Percentiles rank a stretch among this genome's conserved stretches.
Evolutionary conservation across 2,113 vertebrate species (phyloP).

Genomic region (Meles meles): DNA sequence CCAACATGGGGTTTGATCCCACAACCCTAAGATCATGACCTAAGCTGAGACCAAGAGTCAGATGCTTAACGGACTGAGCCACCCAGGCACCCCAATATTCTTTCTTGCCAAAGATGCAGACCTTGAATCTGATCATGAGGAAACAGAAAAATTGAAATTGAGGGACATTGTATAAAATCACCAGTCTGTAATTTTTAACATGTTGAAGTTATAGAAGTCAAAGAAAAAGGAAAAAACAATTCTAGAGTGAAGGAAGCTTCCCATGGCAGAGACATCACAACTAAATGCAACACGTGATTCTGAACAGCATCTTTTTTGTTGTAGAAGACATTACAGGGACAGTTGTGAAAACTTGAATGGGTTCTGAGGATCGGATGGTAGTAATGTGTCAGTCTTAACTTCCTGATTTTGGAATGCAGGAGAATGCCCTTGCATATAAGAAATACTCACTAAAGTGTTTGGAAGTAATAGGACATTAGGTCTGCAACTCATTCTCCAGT

Average conservation of each 20-base stretch:
- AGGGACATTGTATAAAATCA: not conserved
- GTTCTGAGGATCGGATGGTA: not conserved
- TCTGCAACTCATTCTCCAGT: not conserved
- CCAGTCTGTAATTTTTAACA: not conserved
- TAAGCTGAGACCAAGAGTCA: no score
- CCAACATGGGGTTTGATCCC: no score
- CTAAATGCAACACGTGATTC: not conserved
- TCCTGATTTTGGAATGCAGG: not conserved
- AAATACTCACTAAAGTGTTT: not conserved
- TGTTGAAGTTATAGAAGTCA: constrained; percentile 7
- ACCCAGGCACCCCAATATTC: not conserved
- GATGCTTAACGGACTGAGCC: no score
- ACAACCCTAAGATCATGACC: no score
- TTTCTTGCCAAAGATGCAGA: not conserved
- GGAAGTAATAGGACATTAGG: not conserved
- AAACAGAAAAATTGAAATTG: not conserved
- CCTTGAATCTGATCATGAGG: not conserved
- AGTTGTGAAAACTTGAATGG: not conserved
- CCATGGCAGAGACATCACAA: not conserved
- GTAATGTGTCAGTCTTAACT: not conserved
- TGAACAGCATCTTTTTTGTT: not conserved
- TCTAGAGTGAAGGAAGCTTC: not conserved
- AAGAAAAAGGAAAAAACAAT: not conserved
- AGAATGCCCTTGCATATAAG: not conserved
- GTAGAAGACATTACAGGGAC: not conserved